Evolutionary conservation across 2,888 invertebrate genomes (phyloP), one percentile per base, ranked within the genome.

Genomic region (Galeopsomyia nigrocyanea): DNA sequence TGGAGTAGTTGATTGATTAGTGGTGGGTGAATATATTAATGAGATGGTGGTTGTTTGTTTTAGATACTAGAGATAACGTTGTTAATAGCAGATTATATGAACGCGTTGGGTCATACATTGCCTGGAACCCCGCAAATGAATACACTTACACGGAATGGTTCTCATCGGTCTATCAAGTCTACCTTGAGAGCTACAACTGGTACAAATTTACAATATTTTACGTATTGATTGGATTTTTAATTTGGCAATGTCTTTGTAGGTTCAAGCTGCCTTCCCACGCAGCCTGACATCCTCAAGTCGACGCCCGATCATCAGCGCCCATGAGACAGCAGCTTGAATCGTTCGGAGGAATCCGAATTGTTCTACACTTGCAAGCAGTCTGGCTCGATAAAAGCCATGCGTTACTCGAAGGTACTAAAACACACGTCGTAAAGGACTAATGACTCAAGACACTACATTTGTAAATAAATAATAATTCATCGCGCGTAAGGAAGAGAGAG

Each of bases 51-150:
- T 65, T 16, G 9, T 31, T 66, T 68, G 17, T 53, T 73, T 80
- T 87, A 93, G 93, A 96, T 97, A 87, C 90, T 94, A 69, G 96
- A 97, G 88, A 91, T 97, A 73, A 97, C 97, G 0, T 89, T 96
- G 76, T 89, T 97, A 31, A 96, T 96, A 82, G 96, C 97, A 26
- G 97, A 97, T 87, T 97, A 97, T 87, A 97, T 96, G 92, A 97
- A 97, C 88, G 94, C 95, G 0, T 86, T 95, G 78, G 92, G 93
- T 0, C 92, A 92, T 69, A 91, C 92, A 55, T 88, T 90, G 71
- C 91, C 93, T 0, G 93, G 93, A 7, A 94, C 95, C 0, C 95
- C 95, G 0, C 92, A 92, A 78, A 90, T 94, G 90, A 93, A 92
- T 82, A 93, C 94, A 0, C 88, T 95, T 10, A 93, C 94, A 0